These are phyloP conservation scores for Caenorhabditis auriculariae DNA, from an alignment of 2,888 invertebrate genomes.

Conservation along the genomic window DNA sequence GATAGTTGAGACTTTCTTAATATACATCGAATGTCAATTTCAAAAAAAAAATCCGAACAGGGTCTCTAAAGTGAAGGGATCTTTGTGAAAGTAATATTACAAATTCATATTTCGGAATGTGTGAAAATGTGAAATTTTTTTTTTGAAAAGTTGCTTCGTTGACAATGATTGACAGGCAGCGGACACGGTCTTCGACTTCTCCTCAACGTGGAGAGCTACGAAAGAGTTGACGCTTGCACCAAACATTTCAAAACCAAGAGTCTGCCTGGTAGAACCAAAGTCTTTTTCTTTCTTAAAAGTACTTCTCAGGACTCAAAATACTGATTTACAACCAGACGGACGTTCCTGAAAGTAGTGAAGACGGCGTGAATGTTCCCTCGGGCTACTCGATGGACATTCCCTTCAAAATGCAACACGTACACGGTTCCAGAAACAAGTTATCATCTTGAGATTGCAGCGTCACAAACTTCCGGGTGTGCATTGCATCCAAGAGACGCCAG, in stretches of 20 bases:
- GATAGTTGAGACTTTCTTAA: no score
- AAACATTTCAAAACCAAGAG: conserved; percentile 51
- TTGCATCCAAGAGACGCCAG: conserved; percentile 50
- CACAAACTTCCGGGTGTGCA: conserved; percentile 53
- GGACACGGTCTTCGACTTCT: conserved; percentile 53
- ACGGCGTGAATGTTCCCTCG: conserved; percentile 61
- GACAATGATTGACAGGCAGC: conserved; percentile 29
- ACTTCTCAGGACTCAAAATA: conserved; percentile 44
- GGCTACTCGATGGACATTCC: conserved; percentile 63
- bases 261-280: conserved; percentile 41
- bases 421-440: conserved; percentile 1
- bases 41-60: no score
- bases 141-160: neutral
- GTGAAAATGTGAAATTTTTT: neutral
- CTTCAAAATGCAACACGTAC: conserved; percentile 59
- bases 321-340: conserved; percentile 61
- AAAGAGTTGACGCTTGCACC: conserved; percentile 59
- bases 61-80: no score
- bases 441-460: conserved; percentile 32
- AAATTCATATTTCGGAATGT: no score
- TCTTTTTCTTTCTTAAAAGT: neutral
- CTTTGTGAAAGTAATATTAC: neutral
- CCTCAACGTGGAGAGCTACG: conserved; percentile 60
- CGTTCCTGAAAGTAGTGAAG: conserved; percentile 50
- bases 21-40: no score